Evolutionary conservation across 1,140 invertebrate species (phyloP).

Genomic region (Drosophila erecta): DNA sequence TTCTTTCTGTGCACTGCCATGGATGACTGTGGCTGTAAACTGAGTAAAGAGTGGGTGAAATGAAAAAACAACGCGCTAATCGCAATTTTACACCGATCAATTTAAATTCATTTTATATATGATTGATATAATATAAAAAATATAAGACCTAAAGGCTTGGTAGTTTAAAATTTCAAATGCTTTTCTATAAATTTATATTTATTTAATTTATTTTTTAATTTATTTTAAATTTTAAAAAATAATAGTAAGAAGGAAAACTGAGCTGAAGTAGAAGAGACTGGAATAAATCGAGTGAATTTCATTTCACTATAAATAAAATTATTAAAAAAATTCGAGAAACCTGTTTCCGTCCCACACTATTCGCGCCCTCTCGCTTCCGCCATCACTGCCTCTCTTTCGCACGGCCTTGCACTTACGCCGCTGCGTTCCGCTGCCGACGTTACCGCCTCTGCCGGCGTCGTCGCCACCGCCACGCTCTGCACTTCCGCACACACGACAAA

Average conservation of each 20-base stretch:
- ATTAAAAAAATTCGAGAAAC: neutral
- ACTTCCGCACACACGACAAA: constrained; percentile 69
- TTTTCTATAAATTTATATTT: too few species aligned
- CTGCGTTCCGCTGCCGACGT: constrained; percentile 54
- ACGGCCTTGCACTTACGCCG: constrained; percentile 72
- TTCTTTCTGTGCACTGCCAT: neutral
- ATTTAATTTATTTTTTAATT: too few species aligned
- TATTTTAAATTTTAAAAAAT: too few species aligned
- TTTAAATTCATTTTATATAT: constrained; percentile 40
- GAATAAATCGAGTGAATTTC: neutral
- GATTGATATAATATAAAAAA: neutral
- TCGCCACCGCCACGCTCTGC: constrained; percentile 51
- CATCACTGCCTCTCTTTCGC: constrained; percentile 50
- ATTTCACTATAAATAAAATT: neutral
- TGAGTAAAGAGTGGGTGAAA: neutral
- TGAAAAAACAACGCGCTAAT: constrained; percentile 36
- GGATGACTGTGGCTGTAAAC: neutral
- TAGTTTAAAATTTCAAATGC: too few species aligned
- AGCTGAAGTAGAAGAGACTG: too few species aligned
- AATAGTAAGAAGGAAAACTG: too few species aligned
- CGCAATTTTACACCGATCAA: constrained; percentile 62
- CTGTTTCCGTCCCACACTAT: neutral
- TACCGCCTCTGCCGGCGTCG: constrained; percentile 21
- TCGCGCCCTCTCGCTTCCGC: constrained; percentile 10
- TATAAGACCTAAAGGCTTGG: too few species aligned